Evolutionary conservation across 2,113 vertebrate species (phyloP), one percentile per base, ranked within the genome.

Genomic region (Anguilla rostrata): DNA sequence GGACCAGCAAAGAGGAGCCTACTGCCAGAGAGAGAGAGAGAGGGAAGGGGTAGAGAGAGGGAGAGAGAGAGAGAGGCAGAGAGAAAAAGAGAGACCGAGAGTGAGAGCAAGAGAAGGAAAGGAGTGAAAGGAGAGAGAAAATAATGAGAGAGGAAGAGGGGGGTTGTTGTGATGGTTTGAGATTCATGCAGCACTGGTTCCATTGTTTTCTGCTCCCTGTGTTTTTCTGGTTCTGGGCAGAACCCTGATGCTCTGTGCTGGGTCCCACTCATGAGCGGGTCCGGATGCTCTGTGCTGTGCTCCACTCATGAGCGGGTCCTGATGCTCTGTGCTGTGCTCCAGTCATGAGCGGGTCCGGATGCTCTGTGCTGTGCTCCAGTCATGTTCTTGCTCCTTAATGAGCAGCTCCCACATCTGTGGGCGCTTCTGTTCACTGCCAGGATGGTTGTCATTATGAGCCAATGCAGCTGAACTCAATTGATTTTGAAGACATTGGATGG

Each of bases 21-120:
- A 66, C 49, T 53, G 12, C 7, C 49, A 8, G 88, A 89, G 85
- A 82, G 5, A 66, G 46, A 12, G 49, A 53, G 49, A 53, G 12
- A 53, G 49, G 12, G 49, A 53, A 92, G 90, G 90, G 88, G 88
- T 89, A 82, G 92, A 87, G 83, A 63, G 56, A 85, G 90, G 82
- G 91, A 60, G 56, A 15, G 14, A 18, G 60, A 26, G 60, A 66
- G 18, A 75, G 6, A 7, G 71, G n/a, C 12, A 84, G 8, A 60
- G 43, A 83, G 1, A 79, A 60, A 80, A 9, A 49, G 63, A 85
- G 84, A 49, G 85, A 53, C 49, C 12, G 49, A 53, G 49, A 53
- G 92, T 86, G 60, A 79, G 34, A 87, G 8, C 16, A 15, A 39
- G 41, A 78, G 78, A 78, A 49, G 75, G 15, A 46, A 16, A 56